Evolutionary conservation across 1,140 invertebrate species (phyloP).

Genomic region (Aphaenogaster ashmeadi): DNA sequence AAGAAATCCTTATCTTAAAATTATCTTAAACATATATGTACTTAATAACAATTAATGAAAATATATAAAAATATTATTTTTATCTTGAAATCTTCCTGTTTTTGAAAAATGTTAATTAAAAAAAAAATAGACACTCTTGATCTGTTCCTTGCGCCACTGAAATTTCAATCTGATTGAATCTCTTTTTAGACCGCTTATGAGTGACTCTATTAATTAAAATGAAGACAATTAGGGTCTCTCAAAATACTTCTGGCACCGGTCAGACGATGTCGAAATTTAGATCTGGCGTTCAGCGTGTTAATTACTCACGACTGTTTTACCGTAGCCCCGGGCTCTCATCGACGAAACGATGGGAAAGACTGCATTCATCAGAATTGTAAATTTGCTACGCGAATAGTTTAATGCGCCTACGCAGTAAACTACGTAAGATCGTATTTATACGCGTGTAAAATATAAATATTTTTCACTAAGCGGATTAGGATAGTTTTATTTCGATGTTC

Average conservation of each 20-base stretch:
- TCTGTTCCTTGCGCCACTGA: background rate
- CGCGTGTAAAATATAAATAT: slow-evolving; percentile 27
- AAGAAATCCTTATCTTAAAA: background rate
- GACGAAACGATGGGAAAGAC: background rate
- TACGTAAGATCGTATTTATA: slow-evolving; percentile 40
- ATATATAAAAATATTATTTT: background rate
- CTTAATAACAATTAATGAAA: background rate
- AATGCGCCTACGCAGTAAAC: slow-evolving; percentile 19
- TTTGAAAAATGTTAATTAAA: background rate
- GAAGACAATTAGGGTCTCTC: slow-evolving; percentile 44
- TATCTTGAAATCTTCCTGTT: background rate
- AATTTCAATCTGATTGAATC: background rate
- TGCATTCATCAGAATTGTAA: slow-evolving; percentile 49
- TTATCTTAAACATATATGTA: background rate
- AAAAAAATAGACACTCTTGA: background rate
- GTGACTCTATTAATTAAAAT: slow-evolving; percentile 49
- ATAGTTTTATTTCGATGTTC: background rate
- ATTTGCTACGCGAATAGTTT: slow-evolving; percentile 41
- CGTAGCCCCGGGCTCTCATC: slow-evolving; percentile 30
- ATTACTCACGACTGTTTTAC: slow-evolving; percentile 55
- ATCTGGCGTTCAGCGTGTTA: slow-evolving; percentile 39
- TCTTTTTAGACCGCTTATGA: background rate
- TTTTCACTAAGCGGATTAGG: background rate
- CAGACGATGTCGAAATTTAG: slow-evolving; percentile 44
- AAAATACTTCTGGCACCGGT: slow-evolving; percentile 35